These are phyloP conservation scores for Xestobium rufovillosum DNA, from an alignment of 2,888 invertebrate species.

Conservation along the genomic window DNA sequence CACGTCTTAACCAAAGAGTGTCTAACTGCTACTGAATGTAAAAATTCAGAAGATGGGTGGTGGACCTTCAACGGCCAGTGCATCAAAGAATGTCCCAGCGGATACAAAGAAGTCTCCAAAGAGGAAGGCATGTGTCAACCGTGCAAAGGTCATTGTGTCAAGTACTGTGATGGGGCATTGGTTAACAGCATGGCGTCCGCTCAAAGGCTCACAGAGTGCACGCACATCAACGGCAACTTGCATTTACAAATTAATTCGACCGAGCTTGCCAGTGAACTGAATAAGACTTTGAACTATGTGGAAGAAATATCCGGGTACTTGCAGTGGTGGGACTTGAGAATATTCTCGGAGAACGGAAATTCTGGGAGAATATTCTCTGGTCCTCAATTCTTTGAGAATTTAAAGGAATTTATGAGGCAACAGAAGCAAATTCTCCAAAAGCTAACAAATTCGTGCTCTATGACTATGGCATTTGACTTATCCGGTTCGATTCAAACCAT, in stretches of 20 bases:
- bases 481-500: no score
- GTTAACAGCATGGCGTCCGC: conserved; percentile 61
- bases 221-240: conserved; percentile 69
- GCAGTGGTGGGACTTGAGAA: no score
- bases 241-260: conserved; percentile 50
- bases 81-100: conserved; percentile 56
- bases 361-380: no score
- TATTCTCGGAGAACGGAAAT: no score
- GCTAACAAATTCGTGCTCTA: no score
- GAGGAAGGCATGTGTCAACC: conserved; percentile 29
- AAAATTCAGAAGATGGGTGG: conserved; percentile 38
- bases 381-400: no score
- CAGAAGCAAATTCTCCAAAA: no score
- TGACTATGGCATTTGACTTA: no score
- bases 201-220: conserved; percentile 64
- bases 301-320: conserved; percentile 62
- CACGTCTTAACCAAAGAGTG: conserved; percentile 45
- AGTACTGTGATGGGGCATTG: conserved; percentile 49
- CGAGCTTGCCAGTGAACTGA: neutral
- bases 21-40: conserved; percentile 62
- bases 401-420: no score
- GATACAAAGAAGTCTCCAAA: conserved; percentile 40
- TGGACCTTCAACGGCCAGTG: conserved; percentile 60
- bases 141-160: conserved; percentile 34
- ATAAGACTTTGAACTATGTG: conserved; percentile 58